These are phyloP conservation scores for Diadumene lineata DNA, from an alignment of 92 coral and sea anemone species.

Conservation along the genomic window DNA sequence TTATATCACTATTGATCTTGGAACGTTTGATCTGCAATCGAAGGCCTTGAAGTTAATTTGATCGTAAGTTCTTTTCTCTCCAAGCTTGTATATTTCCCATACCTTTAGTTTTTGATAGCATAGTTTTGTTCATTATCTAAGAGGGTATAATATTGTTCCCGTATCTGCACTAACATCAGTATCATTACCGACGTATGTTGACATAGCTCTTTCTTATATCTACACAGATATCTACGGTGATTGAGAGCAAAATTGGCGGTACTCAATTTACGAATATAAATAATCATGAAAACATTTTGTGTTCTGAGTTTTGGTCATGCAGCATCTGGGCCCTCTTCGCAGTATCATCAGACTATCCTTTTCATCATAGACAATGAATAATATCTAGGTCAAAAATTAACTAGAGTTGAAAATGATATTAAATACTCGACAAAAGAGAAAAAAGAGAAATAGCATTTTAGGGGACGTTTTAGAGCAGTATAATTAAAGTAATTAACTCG, in stretches of 20 bases:
- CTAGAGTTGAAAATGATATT: too few species aligned
- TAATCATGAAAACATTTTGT: neutral
- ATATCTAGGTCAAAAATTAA: too few species aligned
- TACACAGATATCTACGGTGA: neutral
- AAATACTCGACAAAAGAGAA: too few species aligned
- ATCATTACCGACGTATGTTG: neutral
- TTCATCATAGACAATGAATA: too few species aligned
- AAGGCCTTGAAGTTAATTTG: constrained; percentile 11
- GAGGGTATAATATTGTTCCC: constrained; percentile 4
- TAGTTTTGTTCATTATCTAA: neutral
- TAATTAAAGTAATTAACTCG: too few species aligned
- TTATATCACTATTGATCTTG: too few species aligned
- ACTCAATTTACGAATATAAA: constrained; percentile 17
- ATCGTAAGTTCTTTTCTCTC: neutral
- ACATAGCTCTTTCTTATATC: constrained; percentile 1
- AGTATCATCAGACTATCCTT: too few species aligned
- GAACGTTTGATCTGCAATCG: too few species aligned
- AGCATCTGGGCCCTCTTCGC: neutral
- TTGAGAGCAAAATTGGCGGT: constrained; percentile 5
- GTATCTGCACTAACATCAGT: constrained; percentile 6
- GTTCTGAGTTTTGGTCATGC: neutral
- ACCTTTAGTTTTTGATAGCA: neutral
- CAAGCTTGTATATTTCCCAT: neutral
- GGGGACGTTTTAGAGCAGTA: too few species aligned
- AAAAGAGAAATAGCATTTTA: too few species aligned